Conservation (phyloP, 2,888 invertebrate species). For the Caradrina clavipalpis region DNA sequence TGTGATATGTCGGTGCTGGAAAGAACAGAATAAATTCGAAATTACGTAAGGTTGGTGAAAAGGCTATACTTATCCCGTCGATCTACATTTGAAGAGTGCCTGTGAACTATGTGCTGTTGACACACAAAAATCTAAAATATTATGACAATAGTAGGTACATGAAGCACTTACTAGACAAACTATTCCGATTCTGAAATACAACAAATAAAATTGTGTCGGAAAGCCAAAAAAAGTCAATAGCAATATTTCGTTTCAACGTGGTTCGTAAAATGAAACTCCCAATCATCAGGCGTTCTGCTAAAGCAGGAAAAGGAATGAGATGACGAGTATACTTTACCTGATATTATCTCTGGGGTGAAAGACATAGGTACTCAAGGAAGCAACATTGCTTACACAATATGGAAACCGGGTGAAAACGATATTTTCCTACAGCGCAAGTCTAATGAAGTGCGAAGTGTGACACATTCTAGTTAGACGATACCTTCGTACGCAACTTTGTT, state of each 20-base stretch:
- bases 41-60: neutral
- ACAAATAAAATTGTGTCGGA: neutral
- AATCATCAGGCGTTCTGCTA: conserved; percentile 7
- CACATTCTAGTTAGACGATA: conserved; percentile 20
- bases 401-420: conserved; percentile 36
- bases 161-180: neutral
- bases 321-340: neutral
- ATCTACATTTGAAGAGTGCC: too few relatives aligned
- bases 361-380: neutral
- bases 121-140: too few relatives aligned
- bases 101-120: too few relatives aligned
- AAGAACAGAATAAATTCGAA: neutral
- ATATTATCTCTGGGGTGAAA: neutral
- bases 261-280: too few relatives aligned
- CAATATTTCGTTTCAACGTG: neutral
- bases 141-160: too few relatives aligned
- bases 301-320: neutral
- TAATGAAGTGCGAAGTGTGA: conserved; percentile 43
- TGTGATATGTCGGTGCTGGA: conserved; percentile 72
- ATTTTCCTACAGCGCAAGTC: conserved; percentile 25
- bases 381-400: conserved; percentile 29
- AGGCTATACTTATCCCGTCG: too few relatives aligned
- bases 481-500: neutral
- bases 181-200: neutral
- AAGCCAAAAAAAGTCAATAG: conserved; percentile 5